These are phyloP conservation scores for Hyla sarda DNA, from an alignment of 2,113 vertebrate species.

Conservation along the genomic window DNA sequence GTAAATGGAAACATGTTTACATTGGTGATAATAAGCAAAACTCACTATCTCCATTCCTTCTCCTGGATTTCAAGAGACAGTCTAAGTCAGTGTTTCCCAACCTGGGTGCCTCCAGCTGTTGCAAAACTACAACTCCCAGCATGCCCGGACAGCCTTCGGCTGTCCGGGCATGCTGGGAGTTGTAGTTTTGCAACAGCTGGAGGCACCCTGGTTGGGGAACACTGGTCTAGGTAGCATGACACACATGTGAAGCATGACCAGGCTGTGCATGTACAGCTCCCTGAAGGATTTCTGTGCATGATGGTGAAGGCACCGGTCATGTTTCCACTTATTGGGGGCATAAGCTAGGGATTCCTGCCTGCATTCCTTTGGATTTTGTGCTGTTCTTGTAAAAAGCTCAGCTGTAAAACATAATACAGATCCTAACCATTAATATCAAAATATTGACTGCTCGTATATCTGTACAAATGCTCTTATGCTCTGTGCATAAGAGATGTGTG, in stretches of 20 bases:
- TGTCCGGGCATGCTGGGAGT: too few relatives aligned
- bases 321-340: conserved; percentile 57
- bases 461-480: too few relatives aligned
- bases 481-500: too few relatives aligned
- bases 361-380: conserved; percentile 49
- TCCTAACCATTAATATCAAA: background rate
- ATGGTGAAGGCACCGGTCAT: conserved; percentile 51
- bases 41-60: background rate
- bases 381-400: conserved; percentile 21
- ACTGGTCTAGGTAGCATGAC: conserved; percentile 38
- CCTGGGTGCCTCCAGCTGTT: too few relatives aligned
- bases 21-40: conserved; percentile 15
- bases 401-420: too few relatives aligned
- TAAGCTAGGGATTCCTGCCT: conserved; percentile 51
- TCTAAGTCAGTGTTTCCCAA: too few relatives aligned
- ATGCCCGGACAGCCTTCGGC: too few relatives aligned
- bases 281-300: conserved; percentile 51
- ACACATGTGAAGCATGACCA: conserved; percentile 56
- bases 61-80: too few relatives aligned
- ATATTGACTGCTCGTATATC: too few relatives aligned
- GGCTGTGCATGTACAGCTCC: conserved; percentile 49
- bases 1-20: conserved; percentile 7
- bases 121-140: too few relatives aligned
- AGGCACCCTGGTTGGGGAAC: too few relatives aligned
- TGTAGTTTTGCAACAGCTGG: too few relatives aligned